Evolutionary conservation across 2,797 vertebrate genomes (phyloP).

Genomic region (Syncerus caffer): DNA sequence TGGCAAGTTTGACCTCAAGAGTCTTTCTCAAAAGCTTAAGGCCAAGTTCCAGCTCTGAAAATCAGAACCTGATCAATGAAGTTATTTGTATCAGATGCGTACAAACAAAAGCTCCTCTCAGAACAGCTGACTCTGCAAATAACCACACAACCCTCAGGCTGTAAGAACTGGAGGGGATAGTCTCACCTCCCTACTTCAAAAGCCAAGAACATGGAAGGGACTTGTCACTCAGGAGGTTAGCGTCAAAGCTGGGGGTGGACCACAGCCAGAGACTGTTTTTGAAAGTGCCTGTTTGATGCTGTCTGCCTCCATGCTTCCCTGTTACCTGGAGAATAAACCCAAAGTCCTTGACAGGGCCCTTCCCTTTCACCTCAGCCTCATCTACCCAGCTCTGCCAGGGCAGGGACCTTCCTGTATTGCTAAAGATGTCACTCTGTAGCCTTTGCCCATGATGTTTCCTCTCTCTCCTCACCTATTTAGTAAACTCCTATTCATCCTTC

Average conservation of each 20-base stretch:
- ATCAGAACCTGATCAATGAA: neutral
- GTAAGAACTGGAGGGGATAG: neutral
- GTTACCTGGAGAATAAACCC: neutral
- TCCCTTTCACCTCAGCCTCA: too few relatives aligned
- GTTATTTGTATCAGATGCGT: neutral
- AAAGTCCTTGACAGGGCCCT: neutral
- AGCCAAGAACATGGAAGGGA: neutral
- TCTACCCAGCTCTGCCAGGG: neutral
- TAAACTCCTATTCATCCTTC: neutral
- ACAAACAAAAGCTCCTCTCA: neutral
- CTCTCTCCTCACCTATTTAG: neutral
- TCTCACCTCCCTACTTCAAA: neutral
- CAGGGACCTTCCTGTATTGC: neutral
- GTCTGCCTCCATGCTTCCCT: neutral
- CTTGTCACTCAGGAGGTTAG: neutral
- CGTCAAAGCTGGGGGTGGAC: neutral
- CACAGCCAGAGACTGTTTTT: neutral
- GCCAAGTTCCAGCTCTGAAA: neutral
- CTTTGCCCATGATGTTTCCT: neutral
- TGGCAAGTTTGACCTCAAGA: neutral
- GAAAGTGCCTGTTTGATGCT: neutral
- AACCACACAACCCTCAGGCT: neutral
- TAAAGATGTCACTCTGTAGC: neutral
- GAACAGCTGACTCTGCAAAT: neutral
- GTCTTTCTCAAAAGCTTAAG: neutral